Evolutionary conservation across 2,113 vertebrate genomes (phyloP).

Genomic region (Condylura cristata): DNA sequence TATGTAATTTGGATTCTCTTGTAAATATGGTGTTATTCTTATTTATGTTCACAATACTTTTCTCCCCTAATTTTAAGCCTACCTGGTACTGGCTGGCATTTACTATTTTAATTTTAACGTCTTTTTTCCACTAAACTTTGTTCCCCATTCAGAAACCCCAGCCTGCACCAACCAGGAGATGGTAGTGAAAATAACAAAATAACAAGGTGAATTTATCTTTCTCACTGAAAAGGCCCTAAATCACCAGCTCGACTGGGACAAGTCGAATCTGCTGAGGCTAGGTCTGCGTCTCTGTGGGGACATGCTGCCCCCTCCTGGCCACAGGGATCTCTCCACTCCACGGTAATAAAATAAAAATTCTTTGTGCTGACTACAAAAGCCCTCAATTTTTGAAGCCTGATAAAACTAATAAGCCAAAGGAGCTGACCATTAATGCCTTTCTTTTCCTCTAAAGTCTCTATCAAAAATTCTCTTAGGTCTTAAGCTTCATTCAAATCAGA

Average conservation of each 20-base stretch:
- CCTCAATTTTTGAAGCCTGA: neutral
- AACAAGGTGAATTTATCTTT: neutral
- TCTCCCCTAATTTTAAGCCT: neutral
- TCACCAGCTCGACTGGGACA: accelerated
- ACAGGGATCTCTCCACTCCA: conserved; percentile 36
- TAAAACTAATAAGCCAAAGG: conserved; percentile 29
- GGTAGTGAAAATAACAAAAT: neutral
- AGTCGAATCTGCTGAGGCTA: accelerated
- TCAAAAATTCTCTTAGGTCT: neutral
- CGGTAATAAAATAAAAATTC: neutral
- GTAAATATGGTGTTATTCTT: neutral
- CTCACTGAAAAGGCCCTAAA: neutral
- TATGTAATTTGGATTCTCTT: conserved; percentile 23
- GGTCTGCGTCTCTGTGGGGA: conserved; percentile 60
- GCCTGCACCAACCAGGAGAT: neutral
- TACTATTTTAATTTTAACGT: neutral
- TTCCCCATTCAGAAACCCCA: neutral
- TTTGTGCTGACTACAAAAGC: neutral
- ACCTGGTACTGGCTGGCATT: neutral
- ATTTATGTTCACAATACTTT: neutral
- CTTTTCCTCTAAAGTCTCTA: neutral
- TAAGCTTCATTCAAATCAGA: neutral
- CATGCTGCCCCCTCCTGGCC: conserved; percentile 86
- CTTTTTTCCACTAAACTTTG: neutral
- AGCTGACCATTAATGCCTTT: neutral